A percentile compares a stretch with the other conserved stretches of the same genome.
These are phyloP conservation scores for Taphrorychus bicolor DNA, from an alignment of 2,888 invertebrate genomes.

Conservation along the genomic window DNA sequence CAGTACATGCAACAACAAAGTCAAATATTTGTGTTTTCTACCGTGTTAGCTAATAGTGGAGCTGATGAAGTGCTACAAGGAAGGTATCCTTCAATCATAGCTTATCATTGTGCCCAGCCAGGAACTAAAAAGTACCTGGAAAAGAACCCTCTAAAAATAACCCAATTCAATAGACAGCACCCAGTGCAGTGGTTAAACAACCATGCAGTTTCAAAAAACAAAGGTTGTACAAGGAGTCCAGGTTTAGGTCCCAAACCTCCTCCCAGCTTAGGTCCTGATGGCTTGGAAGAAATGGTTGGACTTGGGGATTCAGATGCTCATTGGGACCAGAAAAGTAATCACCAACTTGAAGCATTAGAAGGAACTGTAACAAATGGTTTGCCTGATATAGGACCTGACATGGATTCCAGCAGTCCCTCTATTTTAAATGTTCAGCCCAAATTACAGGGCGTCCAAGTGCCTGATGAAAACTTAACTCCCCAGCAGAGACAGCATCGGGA, in stretches of 20 bases:
- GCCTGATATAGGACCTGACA: constrained; percentile 57
- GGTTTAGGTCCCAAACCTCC: constrained; percentile 57
- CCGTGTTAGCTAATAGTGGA: constrained; percentile 91
- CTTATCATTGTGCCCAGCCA: constrained; percentile 94
- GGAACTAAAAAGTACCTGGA: constrained; percentile 94
- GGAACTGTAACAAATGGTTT: constrained; percentile 58
- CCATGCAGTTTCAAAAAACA: constrained; percentile 77
- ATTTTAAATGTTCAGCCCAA: constrained; percentile 66
- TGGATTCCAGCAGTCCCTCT: constrained; percentile 64
- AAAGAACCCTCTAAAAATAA: constrained; percentile 88
- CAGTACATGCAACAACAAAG: constrained; percentile 95
- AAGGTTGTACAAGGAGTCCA: constrained; percentile 67
- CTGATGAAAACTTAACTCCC: constrained; percentile 95
- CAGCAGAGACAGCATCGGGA: constrained; percentile 94
- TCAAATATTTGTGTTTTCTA: constrained; percentile 97
- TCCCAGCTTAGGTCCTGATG: constrained; percentile 56
- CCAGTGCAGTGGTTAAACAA: constrained; percentile 83
- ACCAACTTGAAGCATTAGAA: constrained; percentile 57
- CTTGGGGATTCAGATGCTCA: constrained; percentile 60
- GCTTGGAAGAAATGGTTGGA: constrained; percentile 60
- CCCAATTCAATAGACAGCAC: constrained; percentile 85
- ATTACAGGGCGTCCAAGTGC: constrained; percentile 83
- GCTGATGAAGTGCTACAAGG: constrained; percentile 91
- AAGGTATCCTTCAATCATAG: constrained; percentile 90
- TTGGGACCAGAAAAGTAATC: constrained; percentile 62